Evolutionary conservation across 2,888 invertebrate species (phyloP).

Genomic region (Parnassius mnemosyne): DNA sequence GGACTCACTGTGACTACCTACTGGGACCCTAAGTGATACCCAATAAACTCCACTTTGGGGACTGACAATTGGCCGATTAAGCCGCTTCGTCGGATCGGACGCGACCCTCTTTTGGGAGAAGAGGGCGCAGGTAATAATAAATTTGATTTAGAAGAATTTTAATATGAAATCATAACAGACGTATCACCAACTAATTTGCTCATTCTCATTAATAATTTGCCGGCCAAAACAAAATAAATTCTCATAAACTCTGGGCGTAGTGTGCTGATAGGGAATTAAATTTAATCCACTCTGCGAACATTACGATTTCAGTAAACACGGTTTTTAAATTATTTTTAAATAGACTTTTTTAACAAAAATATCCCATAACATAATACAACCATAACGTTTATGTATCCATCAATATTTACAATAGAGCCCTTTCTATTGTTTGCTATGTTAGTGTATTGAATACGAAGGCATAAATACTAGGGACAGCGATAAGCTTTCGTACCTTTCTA

Average conservation of each 20-base stretch:
- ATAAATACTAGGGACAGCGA: background rate
- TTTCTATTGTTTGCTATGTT: background rate
- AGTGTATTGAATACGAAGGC: background rate
- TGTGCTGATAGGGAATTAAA: conserved; percentile 23
- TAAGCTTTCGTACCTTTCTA: background rate
- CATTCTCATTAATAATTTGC: conserved; percentile 27
- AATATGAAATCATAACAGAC: background rate
- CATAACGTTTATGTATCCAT: conserved; percentile 10
- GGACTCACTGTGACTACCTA: too few species aligned
- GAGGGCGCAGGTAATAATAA: too few species aligned
- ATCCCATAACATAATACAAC: conserved; percentile 14
- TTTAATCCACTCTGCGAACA: conserved; percentile 21
- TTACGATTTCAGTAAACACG: conserved; percentile 24
- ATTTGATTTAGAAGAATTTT: background rate
- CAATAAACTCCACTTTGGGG: too few species aligned
- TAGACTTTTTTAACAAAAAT: conserved; percentile 7
- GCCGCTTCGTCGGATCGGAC: too few species aligned
- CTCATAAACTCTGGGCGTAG: conserved; percentile 23
- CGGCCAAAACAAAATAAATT: conserved; percentile 24
- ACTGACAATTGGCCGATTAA: too few species aligned
- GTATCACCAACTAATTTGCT: conserved; percentile 18
- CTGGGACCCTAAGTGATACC: too few species aligned
- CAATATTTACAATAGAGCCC: background rate
- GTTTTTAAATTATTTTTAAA: too few species aligned
- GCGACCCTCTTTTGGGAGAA: too few species aligned